These are phyloP conservation scores for Clavelina lepadiformis DNA, from an alignment of 23 tunicate species.

Conservation along the genomic window DNA sequence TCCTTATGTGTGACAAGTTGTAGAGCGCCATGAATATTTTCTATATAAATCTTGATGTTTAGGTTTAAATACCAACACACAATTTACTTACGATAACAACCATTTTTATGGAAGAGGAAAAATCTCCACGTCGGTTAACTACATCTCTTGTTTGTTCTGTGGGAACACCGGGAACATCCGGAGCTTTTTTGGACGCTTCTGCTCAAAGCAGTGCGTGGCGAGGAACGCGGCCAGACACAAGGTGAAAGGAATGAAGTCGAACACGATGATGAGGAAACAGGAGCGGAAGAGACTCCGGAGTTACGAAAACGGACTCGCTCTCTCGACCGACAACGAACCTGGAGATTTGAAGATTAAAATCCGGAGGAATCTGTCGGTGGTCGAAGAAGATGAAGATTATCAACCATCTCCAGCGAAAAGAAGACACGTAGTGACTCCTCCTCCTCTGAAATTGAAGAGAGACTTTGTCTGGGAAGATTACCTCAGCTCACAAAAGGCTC, in stretches of 20 bases:
- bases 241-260: neutral
- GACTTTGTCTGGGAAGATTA: conserved; percentile 34
- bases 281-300: neutral
- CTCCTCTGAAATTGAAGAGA: neutral
- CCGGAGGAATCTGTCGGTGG: conserved; percentile 8
- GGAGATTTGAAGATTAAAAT: conserved; percentile 28
- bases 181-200: conserved; percentile 21
- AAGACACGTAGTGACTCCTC: neutral
- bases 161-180: neutral
- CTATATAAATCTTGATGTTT: too few species aligned
- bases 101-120: too few species aligned
- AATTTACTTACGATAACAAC: too few species aligned
- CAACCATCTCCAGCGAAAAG: neutral
- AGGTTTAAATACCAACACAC: too few species aligned
- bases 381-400: conserved; percentile 6
- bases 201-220: conserved; percentile 39
- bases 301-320: conserved; percentile 1
- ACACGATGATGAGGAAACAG: neutral
- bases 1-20: too few species aligned
- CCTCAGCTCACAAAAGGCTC: conserved; percentile 36
- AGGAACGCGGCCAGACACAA: conserved; percentile 23
- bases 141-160: conserved; percentile 1
- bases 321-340: neutral
- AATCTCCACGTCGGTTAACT: too few species aligned
- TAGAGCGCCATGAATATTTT: too few species aligned